These are phyloP conservation scores for Bovichtus diacanthus DNA, from an alignment of 2,797 vertebrate genomes.

Conservation along the genomic window DNA sequence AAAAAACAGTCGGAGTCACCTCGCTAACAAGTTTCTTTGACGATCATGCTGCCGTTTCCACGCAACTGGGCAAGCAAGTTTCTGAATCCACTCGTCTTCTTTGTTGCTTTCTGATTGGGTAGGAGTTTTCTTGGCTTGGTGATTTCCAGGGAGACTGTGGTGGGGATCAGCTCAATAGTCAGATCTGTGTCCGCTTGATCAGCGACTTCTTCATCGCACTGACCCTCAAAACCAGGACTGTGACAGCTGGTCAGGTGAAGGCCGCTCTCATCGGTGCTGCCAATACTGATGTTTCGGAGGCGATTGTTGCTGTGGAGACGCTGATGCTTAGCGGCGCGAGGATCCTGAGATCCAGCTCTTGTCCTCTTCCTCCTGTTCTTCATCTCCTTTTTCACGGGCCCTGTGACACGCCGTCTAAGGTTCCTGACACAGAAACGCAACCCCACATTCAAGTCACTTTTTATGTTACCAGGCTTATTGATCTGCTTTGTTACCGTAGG, in stretches of 20 bases:
- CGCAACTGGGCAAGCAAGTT: conserved; percentile 64
- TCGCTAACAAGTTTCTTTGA: conserved; percentile 53
- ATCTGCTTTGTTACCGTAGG: neutral
- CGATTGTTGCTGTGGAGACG: conserved; percentile 19
- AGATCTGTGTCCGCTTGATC: neutral
- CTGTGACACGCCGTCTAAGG: conserved; percentile 37
- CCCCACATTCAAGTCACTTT: neutral
- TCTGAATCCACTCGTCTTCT: conserved; percentile 47
- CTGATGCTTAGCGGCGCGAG: conserved; percentile 51
- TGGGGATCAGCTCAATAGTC: neutral
- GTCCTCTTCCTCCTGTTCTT: conserved; percentile 52
- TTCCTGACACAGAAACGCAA: conserved; percentile 55
- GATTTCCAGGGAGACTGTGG: neutral
- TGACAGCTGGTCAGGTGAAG: neutral
- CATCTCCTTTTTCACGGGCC: conserved; percentile 9
- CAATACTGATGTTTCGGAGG: fast-evolving
- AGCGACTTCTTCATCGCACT: neutral
- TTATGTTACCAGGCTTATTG: neutral
- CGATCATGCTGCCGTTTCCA: conserved; percentile 59
- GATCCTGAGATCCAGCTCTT: neutral
- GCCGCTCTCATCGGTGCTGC: fast-evolving
- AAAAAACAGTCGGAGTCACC: neutral
- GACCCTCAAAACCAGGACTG: neutral
- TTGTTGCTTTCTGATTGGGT: neutral
- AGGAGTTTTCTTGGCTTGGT: fast-evolving